Percentiles rank a stretch among this genome's conserved stretches.
phyloP scores from a whole-genome alignment of 2,797 vertebrate genomes.

The Limnodromus scolopaceus region DNA sequence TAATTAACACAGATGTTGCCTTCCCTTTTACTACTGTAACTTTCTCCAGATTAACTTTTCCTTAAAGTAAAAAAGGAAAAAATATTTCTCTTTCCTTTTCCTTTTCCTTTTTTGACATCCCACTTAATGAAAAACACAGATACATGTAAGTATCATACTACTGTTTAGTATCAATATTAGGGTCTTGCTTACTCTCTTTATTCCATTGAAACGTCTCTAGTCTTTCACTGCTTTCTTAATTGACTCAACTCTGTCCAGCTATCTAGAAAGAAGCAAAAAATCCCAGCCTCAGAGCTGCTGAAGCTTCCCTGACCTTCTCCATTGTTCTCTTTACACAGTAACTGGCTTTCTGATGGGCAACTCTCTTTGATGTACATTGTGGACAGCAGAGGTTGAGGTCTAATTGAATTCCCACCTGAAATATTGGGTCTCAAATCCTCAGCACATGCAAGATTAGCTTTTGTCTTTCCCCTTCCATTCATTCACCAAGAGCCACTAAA shows the following conservation, averaged over 20 bases:
- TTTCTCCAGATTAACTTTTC: slow-evolving; percentile 13
- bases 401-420: background rate
- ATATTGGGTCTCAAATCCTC: background rate
- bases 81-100: background rate
- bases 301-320: background rate
- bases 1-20: slow-evolving; percentile 59
- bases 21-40: slow-evolving; percentile 40
- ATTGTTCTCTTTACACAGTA: background rate
- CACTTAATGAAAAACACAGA: background rate
- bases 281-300: background rate
- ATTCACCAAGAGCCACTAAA: background rate
- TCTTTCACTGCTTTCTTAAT: background rate
- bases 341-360: background rate
- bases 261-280: background rate
- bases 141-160: background rate
- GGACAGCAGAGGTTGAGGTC: background rate
- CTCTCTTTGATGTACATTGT: background rate
- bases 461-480: background rate
- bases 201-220: background rate
- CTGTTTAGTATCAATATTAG: background rate
- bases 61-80: background rate
- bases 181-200: background rate
- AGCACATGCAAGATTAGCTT: background rate
- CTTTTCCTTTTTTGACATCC: background rate
- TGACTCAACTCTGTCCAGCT: background rate